phyloP scores from a whole-genome alignment of 1,140 invertebrate species.

The Marisa cornuarietis region DNA sequence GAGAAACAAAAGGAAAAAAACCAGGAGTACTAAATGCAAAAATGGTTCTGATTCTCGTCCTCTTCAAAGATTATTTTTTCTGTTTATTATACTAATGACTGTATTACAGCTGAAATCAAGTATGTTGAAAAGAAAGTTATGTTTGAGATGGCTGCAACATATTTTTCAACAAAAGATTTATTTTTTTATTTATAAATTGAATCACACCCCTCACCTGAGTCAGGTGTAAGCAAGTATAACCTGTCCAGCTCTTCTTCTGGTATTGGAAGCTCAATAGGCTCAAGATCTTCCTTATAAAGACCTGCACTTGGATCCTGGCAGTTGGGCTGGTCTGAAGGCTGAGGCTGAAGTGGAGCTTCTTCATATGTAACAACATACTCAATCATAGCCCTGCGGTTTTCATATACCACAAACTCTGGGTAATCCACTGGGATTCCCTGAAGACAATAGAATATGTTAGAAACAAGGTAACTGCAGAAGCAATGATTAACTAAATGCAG shows the following conservation, averaged over 20 bases:
- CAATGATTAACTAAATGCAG: background rate
- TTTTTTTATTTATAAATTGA: no score
- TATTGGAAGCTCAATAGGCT: slow-evolving; percentile 1
- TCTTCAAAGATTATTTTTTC: no score
- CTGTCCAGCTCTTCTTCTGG: slow-evolving; percentile 1
- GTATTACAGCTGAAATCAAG: no score
- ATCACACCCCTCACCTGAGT: slow-evolving; percentile 8
- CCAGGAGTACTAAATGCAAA: no score
- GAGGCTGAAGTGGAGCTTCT: background rate
- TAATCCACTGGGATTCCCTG: slow-evolving; percentile 55
- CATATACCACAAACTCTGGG: slow-evolving; percentile 57
- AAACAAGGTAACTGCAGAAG: background rate
- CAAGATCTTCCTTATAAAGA: slow-evolving; percentile 4
- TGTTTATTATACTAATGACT: no score
- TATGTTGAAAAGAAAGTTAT: background rate
- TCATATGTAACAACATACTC: slow-evolving; percentile 53
- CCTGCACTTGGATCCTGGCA: background rate
- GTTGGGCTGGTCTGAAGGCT: background rate
- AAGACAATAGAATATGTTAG: slow-evolving; percentile 17
- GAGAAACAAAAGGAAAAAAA: background rate
- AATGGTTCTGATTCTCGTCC: no score
- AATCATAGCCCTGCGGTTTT: slow-evolving; percentile 54
- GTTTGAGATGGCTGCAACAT: background rate
- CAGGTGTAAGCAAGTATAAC: slow-evolving; percentile 7
- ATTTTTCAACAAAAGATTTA: no score